Base-by-base conservation (phyloP, 2,888 invertebrate genomes). In the Seira sanloemensis region DNA sequence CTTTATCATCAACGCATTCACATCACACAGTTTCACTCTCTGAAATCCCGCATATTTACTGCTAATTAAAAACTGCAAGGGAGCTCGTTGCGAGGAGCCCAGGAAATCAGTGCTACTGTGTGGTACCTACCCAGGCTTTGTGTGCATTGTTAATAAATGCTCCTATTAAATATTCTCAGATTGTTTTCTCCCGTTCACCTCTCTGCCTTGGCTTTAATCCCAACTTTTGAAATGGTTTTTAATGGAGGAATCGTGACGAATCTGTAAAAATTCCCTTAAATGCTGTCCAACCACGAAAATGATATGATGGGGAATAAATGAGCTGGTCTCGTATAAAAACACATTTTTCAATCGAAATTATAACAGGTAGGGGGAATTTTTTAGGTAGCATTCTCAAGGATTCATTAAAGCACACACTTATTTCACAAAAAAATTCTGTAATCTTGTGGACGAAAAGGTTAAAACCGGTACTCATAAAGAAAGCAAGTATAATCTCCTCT, bases 381-480 rank as follows among this genome's bases (percentile, higher is more conserved):
- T 4, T 58, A 58, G 4, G 58, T 58, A n/a, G 58, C 37, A 37
- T 37, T 5, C 7, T 37, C 37, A 12, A 4, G 58, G 58, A 58
- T 58, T 58, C 58, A 58, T 58, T 58, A 58, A 58, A 12, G 4
- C 12, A 12, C 37, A 37, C 37, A 37, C 37, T 50, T 9, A 21
- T 21, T 62, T 23, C 62, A 62, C 62, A 9, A 62, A 62, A 62
- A 62, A 62, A 62, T 62, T 58, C 58, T 58, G 7, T 58, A 9
- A 58, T 58, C 62, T 62, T n/a, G 2, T 50, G 16, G 16, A 7
- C 50, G 16, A 50, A 50, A 62, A 62, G 62, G 62, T 62, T 62
- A 73, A 81, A 83, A 83, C 83, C 83, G 83, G 83, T 83, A 83
- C 78, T 26, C 74, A 84, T 84, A 84, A 84, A 78, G 69, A 62